These are phyloP conservation scores for Drosophila seguyi DNA, from an alignment of 1,140 invertebrate species.

Conservation along the genomic window DNA sequence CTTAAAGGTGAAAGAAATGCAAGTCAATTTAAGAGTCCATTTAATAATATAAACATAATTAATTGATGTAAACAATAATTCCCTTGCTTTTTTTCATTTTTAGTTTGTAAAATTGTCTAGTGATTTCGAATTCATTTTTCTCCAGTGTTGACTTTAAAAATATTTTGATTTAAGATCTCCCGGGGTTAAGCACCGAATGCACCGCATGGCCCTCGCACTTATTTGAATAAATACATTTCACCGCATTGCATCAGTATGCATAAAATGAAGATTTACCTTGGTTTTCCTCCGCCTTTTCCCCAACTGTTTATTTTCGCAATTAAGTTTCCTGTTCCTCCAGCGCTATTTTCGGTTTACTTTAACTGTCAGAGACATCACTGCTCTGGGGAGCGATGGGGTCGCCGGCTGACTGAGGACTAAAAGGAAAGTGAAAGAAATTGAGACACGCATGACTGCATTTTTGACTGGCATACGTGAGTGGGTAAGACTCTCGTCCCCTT, in stretches of 20 bases:
- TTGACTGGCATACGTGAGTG: slow-evolving; percentile 50
- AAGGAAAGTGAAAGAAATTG: slow-evolving; percentile 40
- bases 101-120: background rate
- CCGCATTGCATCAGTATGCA: slow-evolving; percentile 13
- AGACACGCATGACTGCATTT: slow-evolving; percentile 57
- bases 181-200: background rate
- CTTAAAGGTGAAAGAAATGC: background rate
- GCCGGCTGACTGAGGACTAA: background rate
- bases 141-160: background rate
- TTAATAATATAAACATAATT: no score
- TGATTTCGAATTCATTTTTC: background rate
- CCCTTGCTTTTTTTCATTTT: background rate
- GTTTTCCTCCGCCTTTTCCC: slow-evolving; percentile 7
- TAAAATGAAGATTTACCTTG: slow-evolving; percentile 15
- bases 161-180: background rate
- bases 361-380: slow-evolving; percentile 25
- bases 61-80: background rate
- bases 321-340: slow-evolving; percentile 40
- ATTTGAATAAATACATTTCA: slow-evolving; percentile 11
- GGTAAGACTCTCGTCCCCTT: background rate
- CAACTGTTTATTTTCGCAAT: slow-evolving; percentile 43
- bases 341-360: slow-evolving; percentile 22
- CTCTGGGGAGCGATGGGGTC: background rate
- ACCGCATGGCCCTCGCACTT: background rate
- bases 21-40: background rate